Evolutionary conservation across 2,888 invertebrate species (phyloP).

Genomic region (Rhagium mordax): DNA sequence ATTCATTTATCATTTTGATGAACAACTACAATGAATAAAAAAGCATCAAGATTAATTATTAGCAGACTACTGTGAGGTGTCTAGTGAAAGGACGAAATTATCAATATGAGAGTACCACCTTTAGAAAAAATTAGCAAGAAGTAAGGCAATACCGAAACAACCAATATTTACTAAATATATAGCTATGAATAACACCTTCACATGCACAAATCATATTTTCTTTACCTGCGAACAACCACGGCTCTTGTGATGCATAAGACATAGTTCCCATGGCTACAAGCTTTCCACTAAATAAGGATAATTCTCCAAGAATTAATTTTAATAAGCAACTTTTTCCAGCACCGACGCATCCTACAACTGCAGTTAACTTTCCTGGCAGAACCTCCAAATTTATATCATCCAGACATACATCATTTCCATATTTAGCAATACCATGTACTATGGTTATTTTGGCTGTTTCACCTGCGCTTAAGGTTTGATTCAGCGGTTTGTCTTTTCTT

Average conservation of each 20-base stretch:
- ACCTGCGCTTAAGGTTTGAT: background rate
- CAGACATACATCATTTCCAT: conserved; percentile 65
- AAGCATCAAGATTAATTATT: too few relatives aligned
- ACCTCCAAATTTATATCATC: conserved; percentile 70
- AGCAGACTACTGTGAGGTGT: too few relatives aligned
- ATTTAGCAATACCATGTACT: conserved; percentile 50
- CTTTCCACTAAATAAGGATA: conserved; percentile 68
- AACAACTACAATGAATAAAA: too few relatives aligned
- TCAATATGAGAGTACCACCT: too few relatives aligned
- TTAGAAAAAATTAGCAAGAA: too few relatives aligned
- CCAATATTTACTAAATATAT: too few relatives aligned
- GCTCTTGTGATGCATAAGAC: conserved; percentile 76
- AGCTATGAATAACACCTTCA: too few relatives aligned
- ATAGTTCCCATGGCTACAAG: conserved; percentile 70
- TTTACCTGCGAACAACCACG: conserved; percentile 75
- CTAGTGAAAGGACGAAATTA: too few relatives aligned
- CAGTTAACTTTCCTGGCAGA: conserved; percentile 69
- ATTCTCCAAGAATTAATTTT: conserved; percentile 69
- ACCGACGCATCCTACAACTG: conserved; percentile 79
- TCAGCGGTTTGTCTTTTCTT: conserved; percentile 4
- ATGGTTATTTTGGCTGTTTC: conserved; percentile 15
- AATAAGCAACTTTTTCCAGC: conserved; percentile 75
- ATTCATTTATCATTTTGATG: too few relatives aligned
- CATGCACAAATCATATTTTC: background rate
- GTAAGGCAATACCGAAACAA: too few relatives aligned